A percentile compares a stretch with the other conserved stretches of the same genome.
Evolutionary conservation across 2,797 vertebrate species (phyloP).

Genomic region (Trichosurus vulpecula): DNA sequence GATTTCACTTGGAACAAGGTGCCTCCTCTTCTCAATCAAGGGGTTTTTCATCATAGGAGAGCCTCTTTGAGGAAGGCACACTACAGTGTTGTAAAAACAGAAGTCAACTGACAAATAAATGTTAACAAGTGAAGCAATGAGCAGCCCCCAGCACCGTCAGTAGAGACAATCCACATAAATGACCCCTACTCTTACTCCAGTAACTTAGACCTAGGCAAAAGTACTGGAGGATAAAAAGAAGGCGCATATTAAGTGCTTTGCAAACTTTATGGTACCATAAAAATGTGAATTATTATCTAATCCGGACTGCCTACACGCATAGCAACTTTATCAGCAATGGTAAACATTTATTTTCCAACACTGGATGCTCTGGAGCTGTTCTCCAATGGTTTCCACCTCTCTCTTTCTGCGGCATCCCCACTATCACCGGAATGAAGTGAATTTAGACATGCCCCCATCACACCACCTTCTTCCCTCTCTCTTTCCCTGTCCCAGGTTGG

Average conservation of each 20-base stretch:
- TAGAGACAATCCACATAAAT: not conserved
- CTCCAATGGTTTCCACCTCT: slow-evolving; percentile 20
- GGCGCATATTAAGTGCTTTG: not conserved
- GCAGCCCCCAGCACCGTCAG: not conserved
- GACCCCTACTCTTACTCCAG: not conserved
- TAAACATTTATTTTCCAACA: slow-evolving; percentile 37
- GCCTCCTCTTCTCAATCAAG: not conserved
- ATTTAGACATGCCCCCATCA: not conserved
- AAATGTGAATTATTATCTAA: not conserved
- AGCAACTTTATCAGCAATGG: slow-evolving; percentile 12
- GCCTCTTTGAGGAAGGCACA: not conserved
- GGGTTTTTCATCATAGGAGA: not conserved
- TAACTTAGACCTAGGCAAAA: not conserved
- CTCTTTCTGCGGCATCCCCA: slow-evolving; percentile 1
- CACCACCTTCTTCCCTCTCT: not conserved
- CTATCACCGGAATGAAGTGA: not conserved
- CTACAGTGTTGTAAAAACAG: not conserved
- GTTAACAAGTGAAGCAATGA: not conserved
- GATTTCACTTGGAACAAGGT: not conserved
- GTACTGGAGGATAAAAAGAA: not conserved
- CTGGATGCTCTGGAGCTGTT: not conserved
- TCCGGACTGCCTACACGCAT: not conserved
- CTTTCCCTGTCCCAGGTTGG: not conserved
- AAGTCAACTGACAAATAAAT: not conserved
- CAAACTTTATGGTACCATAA: not conserved